Conservation (phyloP, 2,113 vertebrate species). For the Lipotes vexillifer region DNA sequence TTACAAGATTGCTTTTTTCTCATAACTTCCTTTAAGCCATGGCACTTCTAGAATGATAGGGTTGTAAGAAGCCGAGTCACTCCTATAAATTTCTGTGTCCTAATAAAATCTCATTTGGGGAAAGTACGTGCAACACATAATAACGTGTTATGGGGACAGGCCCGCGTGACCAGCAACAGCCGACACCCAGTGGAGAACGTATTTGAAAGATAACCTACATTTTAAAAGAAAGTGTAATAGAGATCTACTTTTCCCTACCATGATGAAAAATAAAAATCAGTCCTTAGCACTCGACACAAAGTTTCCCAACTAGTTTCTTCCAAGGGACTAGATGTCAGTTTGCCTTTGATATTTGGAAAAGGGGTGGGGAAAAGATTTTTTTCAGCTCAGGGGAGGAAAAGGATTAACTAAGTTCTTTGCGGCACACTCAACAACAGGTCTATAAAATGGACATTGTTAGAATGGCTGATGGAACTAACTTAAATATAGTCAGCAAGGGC, state of each 20-base stretch:
- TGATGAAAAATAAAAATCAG: slow-evolving; percentile 3
- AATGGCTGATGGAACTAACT: background rate
- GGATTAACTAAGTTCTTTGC: background rate
- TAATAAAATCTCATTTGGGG: slow-evolving; percentile 60
- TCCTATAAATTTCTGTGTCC: slow-evolving; percentile 46
- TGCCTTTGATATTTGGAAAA: slow-evolving; percentile 40
- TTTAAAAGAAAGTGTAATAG: background rate
- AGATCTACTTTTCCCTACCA: background rate
- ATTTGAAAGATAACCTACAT: slow-evolving; percentile 55
- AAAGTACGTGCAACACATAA: slow-evolving; percentile 61
- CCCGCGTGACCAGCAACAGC: background rate
- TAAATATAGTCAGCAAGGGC: background rate
- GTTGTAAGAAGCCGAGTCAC: background rate
- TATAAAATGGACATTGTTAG: background rate
- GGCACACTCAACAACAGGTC: background rate
- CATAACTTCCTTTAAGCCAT: background rate
- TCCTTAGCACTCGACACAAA: background rate
- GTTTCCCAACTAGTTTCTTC: background rate
- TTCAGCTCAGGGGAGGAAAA: background rate
- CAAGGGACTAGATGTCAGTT: background rate
- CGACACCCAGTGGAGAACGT: slow-evolving; percentile 16
- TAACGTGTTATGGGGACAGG: slow-evolving; percentile 12
- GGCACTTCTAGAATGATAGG: background rate
- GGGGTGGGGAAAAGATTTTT: background rate
- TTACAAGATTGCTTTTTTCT: slow-evolving; percentile 37